phyloP scores from a whole-genome alignment of 2,113 vertebrate species.

The Antechinus flavipes region DNA sequence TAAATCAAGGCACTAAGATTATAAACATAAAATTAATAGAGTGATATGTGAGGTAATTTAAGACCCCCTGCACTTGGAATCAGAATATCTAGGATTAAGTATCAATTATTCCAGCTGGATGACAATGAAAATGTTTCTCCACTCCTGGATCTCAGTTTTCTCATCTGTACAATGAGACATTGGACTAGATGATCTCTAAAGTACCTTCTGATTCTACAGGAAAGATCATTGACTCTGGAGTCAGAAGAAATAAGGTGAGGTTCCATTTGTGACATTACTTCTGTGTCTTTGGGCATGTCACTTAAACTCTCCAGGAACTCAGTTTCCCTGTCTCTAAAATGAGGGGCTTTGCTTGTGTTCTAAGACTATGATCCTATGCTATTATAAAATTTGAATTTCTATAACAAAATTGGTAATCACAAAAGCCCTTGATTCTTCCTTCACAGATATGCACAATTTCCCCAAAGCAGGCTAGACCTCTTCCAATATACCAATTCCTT shows the following conservation, averaged over 20 bases:
- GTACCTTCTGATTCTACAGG: constrained; percentile 6
- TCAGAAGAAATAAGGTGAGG: background rate
- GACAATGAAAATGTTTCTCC: background rate
- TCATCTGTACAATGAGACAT: constrained; percentile 9
- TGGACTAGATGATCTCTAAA: background rate
- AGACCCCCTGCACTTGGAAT: background rate
- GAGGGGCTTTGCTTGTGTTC: background rate
- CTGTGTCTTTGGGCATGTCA: background rate
- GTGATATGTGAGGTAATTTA: background rate
- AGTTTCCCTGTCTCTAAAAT: background rate
- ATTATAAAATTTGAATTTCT: background rate
- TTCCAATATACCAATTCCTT: background rate
- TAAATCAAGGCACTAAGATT: background rate
- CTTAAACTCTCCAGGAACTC: background rate
- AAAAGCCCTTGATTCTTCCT: background rate
- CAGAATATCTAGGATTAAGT: background rate
- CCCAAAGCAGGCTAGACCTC: background rate
- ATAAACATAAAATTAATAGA: background rate
- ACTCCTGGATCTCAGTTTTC: background rate
- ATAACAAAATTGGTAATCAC: background rate
- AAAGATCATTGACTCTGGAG: background rate
- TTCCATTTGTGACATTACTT: background rate
- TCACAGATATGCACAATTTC: background rate
- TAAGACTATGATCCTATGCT: background rate
- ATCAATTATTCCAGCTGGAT: background rate